Percentiles rank a stretch among this genome's conserved stretches.
phyloP scores from a whole-genome alignment of 2,888 invertebrate species.

The Trissolcus japonicus region DNA sequence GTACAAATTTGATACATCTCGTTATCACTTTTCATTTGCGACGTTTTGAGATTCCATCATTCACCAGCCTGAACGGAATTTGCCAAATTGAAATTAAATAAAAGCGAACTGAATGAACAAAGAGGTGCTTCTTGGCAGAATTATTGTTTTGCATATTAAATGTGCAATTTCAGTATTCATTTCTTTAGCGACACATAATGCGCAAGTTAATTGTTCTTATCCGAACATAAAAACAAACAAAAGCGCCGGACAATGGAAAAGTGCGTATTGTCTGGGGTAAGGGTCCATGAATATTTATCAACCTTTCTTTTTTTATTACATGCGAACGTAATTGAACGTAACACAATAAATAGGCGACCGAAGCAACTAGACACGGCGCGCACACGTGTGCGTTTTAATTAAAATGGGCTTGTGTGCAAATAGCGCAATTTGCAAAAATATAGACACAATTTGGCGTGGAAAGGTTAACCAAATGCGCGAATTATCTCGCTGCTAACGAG shows the following conservation, averaged over 20 bases:
- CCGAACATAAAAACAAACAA: slow-evolving; percentile 26
- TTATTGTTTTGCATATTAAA: too few species aligned
- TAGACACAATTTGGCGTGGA: slow-evolving; percentile 37
- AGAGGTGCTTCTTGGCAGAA: too few species aligned
- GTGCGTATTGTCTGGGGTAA: slow-evolving; percentile 31
- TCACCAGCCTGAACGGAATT: too few species aligned
- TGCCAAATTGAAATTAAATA: too few species aligned
- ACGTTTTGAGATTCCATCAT: too few species aligned
- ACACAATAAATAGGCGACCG: slow-evolving; percentile 40
- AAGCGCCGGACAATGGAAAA: slow-evolving; percentile 30
- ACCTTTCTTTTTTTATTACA: slow-evolving; percentile 21
- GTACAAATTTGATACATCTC: too few species aligned
- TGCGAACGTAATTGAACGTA: slow-evolving; percentile 33
- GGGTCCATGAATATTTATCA: slow-evolving; percentile 48
- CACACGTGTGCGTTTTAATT: slow-evolving; percentile 41
- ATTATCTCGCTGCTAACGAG: slow-evolving; percentile 37
- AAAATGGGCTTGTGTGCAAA: slow-evolving; percentile 33
- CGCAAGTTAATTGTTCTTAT: slow-evolving; percentile 1
- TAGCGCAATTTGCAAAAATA: slow-evolving; percentile 47
- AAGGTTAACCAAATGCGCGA: slow-evolving; percentile 50
- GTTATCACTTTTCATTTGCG: too few species aligned
- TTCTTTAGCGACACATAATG: too few species aligned
- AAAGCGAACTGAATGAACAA: too few species aligned
- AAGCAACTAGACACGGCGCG: slow-evolving; percentile 7
- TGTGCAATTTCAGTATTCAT: background rate